Evolutionary conservation across 2,888 invertebrate genomes (phyloP).

Genomic region (Lamproptera curius): DNA sequence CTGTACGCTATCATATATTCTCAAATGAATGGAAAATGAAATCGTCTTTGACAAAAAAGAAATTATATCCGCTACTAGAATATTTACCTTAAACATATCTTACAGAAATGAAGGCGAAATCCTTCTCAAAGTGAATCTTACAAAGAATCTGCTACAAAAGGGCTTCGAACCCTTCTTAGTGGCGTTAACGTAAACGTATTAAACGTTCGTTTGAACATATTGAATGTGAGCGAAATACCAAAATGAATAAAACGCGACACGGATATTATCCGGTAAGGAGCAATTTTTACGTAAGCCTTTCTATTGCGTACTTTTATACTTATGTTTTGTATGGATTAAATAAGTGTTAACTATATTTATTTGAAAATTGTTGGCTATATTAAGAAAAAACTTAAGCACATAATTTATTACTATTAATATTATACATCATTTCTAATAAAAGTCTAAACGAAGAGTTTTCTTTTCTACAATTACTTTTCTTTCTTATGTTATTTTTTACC

Average conservation of each 20-base stretch:
- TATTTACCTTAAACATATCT: background rate
- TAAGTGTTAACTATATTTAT: no score
- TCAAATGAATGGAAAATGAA: no score
- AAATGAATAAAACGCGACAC: background rate
- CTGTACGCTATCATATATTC: no score
- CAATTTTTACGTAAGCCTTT: background rate
- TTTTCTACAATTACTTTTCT: no score
- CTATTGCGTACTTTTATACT: background rate
- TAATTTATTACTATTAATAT: background rate
- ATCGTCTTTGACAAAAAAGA: no score
- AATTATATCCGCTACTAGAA: no score
- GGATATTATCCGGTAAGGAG: background rate
- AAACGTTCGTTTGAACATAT: constrained; percentile 1
- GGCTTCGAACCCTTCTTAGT: background rate
- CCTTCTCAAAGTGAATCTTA: background rate
- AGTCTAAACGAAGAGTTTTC: background rate
- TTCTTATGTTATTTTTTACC: no score
- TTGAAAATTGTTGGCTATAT: background rate
- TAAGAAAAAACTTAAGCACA: background rate
- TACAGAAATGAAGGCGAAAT: background rate
- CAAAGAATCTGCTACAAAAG: background rate
- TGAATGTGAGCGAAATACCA: background rate
- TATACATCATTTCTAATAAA: no score
- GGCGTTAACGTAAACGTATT: background rate
- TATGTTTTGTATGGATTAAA: no score